phyloP scores from a whole-genome alignment of 1,140 invertebrate species.

The Drosophila dunni region DNA sequence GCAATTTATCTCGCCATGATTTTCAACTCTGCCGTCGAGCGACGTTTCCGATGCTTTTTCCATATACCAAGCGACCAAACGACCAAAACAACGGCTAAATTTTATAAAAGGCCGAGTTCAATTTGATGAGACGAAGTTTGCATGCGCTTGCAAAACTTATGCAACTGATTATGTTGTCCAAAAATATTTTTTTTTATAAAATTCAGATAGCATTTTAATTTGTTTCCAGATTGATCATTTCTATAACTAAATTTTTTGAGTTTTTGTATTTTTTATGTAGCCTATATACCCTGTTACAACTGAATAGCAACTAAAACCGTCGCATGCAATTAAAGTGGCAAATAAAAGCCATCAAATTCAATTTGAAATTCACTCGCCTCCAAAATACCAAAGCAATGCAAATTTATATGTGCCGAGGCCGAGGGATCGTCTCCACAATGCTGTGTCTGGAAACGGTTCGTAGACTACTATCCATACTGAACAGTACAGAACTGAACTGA shows the following conservation, averaged over 20 bases:
- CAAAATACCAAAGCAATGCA: slow-evolving; percentile 30
- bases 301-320: slow-evolving; percentile 7
- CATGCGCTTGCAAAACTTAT: slow-evolving; percentile 28
- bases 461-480: background rate
- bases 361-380: slow-evolving; percentile 40
- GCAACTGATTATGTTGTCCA: slow-evolving; percentile 9
- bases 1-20: slow-evolving; percentile 75
- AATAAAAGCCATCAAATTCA: slow-evolving; percentile 61
- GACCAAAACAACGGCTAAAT: slow-evolving; percentile 28
- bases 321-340: slow-evolving; percentile 58
- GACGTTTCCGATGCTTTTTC: slow-evolving; percentile 55
- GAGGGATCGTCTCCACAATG: slow-evolving; percentile 10
- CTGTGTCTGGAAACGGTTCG: background rate
- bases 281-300: slow-evolving; percentile 15
- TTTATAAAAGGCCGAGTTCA: slow-evolving; percentile 3
- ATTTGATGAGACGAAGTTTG: slow-evolving; percentile 32
- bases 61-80: slow-evolving; percentile 4
- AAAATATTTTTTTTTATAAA: background rate
- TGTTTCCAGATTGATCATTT: too few species aligned
- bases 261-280: background rate
- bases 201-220: background rate
- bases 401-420: slow-evolving; percentile 57
- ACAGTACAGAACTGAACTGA: slow-evolving; percentile 4
- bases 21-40: slow-evolving; percentile 59
- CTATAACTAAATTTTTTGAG: too few species aligned